Base-by-base conservation (phyloP, 2,797 vertebrate species). In the Betta splendens region DNA sequence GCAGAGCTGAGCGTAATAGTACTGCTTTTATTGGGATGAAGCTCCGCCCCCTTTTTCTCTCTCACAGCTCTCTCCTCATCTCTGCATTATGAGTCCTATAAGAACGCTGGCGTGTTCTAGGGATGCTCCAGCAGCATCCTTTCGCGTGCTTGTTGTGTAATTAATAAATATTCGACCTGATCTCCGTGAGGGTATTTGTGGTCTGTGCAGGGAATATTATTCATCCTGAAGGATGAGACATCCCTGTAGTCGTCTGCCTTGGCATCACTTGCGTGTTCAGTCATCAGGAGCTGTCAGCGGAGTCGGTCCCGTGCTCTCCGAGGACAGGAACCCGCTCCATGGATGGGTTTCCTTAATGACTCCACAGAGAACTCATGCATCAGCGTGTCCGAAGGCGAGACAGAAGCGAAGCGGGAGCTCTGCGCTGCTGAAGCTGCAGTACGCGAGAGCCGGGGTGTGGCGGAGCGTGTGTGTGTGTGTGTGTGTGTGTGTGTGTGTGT, bases 291-390 rank as follows among this genome's bases (percentile, higher is more conserved):
- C 48, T 83, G 80, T 86, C 86, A 75, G 75, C 78, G 71, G 67
- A 83, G 76, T 79, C 72, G 69, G 81, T 83, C 64, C 69, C 61
- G 16, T 45, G 75, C 62, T 79, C 85, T 73, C 80, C 62, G 75
- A 86, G 83, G 80, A 84, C 66, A 65, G 74, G 64, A 84, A 78
- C 67, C 53, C 79, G 77, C 82, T 86, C 83, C 81, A 67, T 86
- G 82, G 75, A 85, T 77, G 79, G 76, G 54, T 65, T 83, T 78
- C 86, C 75, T 84, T 88, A 88, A 84, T 80, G 80, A 79, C 78
- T 87, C 75, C 77, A 80, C 79, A 75, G 83, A 88, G 85, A 69
- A 75, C 79, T 78, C 75, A 79, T 82, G 75, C 81, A 84, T 85
- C 77, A 80, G 84, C 78, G 69, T 55, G 51, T 78, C 67, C 68